Evolutionary conservation across 2,888 invertebrate genomes (phyloP), one percentile per base, ranked within the genome.

Genomic region (Psococerastis gibbosa): DNA sequence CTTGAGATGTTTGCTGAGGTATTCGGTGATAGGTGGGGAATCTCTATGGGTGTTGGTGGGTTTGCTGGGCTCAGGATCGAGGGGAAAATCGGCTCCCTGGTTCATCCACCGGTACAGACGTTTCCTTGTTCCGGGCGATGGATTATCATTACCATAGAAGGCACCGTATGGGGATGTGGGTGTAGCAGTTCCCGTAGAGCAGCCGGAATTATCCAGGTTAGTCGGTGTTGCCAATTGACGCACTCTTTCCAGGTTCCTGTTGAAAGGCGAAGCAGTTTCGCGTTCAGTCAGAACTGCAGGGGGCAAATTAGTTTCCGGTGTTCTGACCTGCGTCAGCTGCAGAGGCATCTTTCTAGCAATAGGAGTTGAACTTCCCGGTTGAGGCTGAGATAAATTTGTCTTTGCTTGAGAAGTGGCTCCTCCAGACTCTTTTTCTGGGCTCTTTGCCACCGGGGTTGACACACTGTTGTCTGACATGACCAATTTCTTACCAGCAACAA

Each of bases 51-150:
- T 22, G 23, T 8, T 32, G 42, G 45, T 22, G 41, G 35, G 18
- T 16, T 3, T 5, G n/a, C 9, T 13, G n/a, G 16, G 20, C 8
- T n/a, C 13, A 11, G 44, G 23, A 20, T 42, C 38, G n/a, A 20
- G 41, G 41, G 17, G 35, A 17, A 44, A 42, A 11, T 38, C 34
- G 11, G 43, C 33, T 18, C 32, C 16, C 13, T 22, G 18, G 20
- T 43, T 22, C 22, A 43, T 20, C 43, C 43, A 43, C 35, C 22
- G 32, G 9, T 33, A 22, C 2, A 43, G 13, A 2, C 43, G 18
- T 11, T 43, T 43, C 15, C 43, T 34, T 6, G 18, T 34, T 2
- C 34, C 43, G 2, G 43, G 43, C 16, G 43, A 34, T 8, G 43
- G 43, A 22, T 43, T 43, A 9, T 43, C 43, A n/a, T 38, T 38